A percentile compares a stretch with the other conserved stretches of the same genome.
Evolutionary conservation across 2,888 invertebrate genomes (phyloP).

Genomic region (Polyommatus icarus): DNA sequence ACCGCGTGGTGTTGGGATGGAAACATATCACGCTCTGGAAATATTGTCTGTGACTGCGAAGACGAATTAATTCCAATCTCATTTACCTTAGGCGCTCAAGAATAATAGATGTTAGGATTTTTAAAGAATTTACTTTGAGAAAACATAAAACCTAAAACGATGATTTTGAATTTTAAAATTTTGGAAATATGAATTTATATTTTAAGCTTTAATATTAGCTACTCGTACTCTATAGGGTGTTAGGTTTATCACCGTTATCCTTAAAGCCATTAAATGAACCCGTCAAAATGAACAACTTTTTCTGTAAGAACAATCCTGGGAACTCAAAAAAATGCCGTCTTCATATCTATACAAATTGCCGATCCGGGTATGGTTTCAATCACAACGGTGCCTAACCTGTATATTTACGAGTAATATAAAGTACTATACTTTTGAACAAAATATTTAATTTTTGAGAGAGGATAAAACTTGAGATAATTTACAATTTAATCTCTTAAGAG

Average conservation of each 20-base stretch:
- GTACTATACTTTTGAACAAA: not conserved
- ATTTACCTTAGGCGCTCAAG: not conserved
- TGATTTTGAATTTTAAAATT: too few species aligned
- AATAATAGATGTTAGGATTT: not conserved
- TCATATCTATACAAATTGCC: too few species aligned
- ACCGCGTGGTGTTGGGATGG: constrained; percentile 34
- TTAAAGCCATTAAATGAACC: too few species aligned
- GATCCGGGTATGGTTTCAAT: too few species aligned
- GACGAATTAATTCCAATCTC: not conserved
- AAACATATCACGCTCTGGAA: constrained; percentile 2
- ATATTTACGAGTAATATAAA: not conserved
- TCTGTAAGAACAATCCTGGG: too few species aligned
- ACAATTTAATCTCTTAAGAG: not conserved
- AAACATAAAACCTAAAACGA: not conserved
- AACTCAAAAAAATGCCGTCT: too few species aligned
- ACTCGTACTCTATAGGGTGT: too few species aligned
- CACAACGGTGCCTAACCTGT: too few species aligned
- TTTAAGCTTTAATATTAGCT: too few species aligned
- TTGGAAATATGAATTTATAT: not conserved
- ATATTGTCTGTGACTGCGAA: not conserved
- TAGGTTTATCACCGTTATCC: too few species aligned
- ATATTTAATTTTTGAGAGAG: not conserved
- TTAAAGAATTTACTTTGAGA: not conserved
- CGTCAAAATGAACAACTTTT: too few species aligned
- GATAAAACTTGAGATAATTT: not conserved